phyloP scores from a whole-genome alignment of 2,888 invertebrate genomes.

The Latrodectus elegans region DNA sequence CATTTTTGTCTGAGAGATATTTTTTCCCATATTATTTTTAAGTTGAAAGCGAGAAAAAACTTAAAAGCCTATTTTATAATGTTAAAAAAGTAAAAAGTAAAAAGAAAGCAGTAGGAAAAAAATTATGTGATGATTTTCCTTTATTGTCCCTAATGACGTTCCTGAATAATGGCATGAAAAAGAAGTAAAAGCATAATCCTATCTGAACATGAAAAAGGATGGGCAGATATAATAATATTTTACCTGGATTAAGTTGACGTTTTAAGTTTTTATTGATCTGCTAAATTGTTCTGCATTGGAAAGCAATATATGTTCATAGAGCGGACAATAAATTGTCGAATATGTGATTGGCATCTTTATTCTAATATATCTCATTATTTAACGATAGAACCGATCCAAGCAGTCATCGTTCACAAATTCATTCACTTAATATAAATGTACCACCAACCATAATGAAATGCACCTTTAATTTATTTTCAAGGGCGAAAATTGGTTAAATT shows the following conservation, averaged over 20 bases:
- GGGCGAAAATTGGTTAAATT: too few relatives aligned
- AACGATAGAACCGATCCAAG: too few relatives aligned
- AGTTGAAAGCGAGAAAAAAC: conserved; percentile 49
- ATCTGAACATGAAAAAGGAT: conserved; percentile 53
- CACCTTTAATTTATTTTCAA: too few relatives aligned
- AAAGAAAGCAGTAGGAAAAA: conserved; percentile 19
- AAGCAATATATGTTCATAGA: neutral
- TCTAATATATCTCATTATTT: too few relatives aligned
- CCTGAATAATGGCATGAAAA: conserved; percentile 48
- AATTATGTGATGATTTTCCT: conserved; percentile 53
- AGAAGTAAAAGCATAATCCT: conserved; percentile 33
- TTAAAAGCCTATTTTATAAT: conserved; percentile 45
- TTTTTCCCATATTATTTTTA: conserved; percentile 45
- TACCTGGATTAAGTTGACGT: conserved; percentile 46
- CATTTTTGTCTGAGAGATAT: conserved; percentile 36
- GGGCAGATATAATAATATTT: conserved; percentile 60
- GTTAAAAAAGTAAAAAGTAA: neutral
- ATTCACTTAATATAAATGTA: too few relatives aligned
- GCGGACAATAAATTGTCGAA: too few relatives aligned
- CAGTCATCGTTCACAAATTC: too few relatives aligned
- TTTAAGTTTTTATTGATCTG: conserved; percentile 29
- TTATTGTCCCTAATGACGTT: conserved; percentile 49
- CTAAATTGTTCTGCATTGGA: conserved; percentile 23
- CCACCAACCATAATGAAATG: too few relatives aligned
- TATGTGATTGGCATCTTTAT: too few relatives aligned